These are phyloP conservation scores for Tyrophagus putrescentiae DNA, from an alignment of 1,140 invertebrate genomes.

Conservation along the genomic window DNA sequence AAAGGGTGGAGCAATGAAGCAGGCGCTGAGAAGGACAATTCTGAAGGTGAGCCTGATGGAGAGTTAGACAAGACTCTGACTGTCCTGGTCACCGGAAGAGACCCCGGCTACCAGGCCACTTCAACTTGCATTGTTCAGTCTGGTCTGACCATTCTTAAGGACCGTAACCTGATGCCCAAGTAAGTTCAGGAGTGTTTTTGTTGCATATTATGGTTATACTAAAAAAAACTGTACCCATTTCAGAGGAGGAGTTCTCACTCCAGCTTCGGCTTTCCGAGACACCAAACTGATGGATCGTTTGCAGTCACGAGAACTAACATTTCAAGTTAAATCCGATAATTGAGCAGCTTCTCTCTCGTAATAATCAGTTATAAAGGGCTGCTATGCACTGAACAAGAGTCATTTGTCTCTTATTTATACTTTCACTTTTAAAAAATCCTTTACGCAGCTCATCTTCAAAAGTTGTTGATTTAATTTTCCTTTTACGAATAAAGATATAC, in stretches of 20 bases:
- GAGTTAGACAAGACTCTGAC: conserved; percentile 50
- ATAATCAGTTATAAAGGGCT: too few species aligned
- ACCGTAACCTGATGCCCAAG: conserved; percentile 55
- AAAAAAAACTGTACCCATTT: conserved; percentile 30
- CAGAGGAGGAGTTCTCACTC: conserved; percentile 45
- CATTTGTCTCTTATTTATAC: too few species aligned
- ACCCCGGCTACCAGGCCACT: conserved; percentile 64
- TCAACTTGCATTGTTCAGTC: conserved; percentile 51
- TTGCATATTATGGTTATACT: conserved; percentile 31
- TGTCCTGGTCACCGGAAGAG: conserved; percentile 42
- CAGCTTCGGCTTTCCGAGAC: conserved; percentile 45
- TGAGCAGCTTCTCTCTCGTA: too few species aligned
- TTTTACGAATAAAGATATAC: too few species aligned
- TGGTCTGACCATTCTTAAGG: conserved; percentile 56
- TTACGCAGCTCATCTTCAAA: too few species aligned
- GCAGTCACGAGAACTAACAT: conserved; percentile 43
- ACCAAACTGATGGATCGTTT: conserved; percentile 48
- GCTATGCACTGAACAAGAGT: too few species aligned
- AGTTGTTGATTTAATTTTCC: too few species aligned
- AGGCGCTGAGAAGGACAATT: conserved; percentile 42
- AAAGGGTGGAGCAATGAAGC: conserved; percentile 58
- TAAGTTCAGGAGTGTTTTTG: conserved; percentile 36
- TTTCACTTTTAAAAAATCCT: too few species aligned
- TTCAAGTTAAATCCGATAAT: too few species aligned
- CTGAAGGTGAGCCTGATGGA: conserved; percentile 36